Percentiles rank a stretch among this genome's conserved stretches.
phyloP scores from a whole-genome alignment of 2,797 vertebrate species.

The Saxicola maurus region DNA sequence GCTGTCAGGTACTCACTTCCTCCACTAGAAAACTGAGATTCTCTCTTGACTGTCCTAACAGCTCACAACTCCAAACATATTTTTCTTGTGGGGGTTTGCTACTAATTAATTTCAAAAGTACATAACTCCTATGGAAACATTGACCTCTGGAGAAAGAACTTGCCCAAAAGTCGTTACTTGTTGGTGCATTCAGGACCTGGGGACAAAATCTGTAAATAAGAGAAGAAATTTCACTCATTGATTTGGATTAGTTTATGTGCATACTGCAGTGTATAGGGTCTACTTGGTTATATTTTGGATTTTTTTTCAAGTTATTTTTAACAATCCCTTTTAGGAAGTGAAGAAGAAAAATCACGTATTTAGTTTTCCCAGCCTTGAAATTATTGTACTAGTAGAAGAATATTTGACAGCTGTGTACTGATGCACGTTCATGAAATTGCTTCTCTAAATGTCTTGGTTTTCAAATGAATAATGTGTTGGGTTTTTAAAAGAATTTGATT shows the following conservation, averaged over 20 bases:
- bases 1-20: conserved; percentile 44
- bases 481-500: conserved; percentile 21
- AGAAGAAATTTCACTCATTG: background rate
- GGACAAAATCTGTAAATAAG: background rate
- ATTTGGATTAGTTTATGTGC: background rate
- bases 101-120: background rate
- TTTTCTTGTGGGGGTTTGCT: background rate
- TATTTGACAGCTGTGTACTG: conserved; percentile 63
- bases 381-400: background rate
- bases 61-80: fast-evolving
- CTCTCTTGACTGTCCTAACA: background rate
- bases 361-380: background rate
- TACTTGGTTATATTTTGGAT: background rate
- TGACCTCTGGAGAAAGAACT: background rate
- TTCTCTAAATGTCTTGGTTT: conserved; percentile 51
- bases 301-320: background rate
- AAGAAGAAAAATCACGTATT: background rate
- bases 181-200: background rate
- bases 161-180: background rate
- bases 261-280: background rate
- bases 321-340: background rate
- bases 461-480: conserved; percentile 37
- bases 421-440: conserved; percentile 53
- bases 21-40: background rate
- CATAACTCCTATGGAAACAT: background rate